A percentile compares a stretch with the other conserved stretches of the same genome.
Conservation (phyloP, 2,113 vertebrate genomes). For the Dasyornis broadbenti region DNA sequence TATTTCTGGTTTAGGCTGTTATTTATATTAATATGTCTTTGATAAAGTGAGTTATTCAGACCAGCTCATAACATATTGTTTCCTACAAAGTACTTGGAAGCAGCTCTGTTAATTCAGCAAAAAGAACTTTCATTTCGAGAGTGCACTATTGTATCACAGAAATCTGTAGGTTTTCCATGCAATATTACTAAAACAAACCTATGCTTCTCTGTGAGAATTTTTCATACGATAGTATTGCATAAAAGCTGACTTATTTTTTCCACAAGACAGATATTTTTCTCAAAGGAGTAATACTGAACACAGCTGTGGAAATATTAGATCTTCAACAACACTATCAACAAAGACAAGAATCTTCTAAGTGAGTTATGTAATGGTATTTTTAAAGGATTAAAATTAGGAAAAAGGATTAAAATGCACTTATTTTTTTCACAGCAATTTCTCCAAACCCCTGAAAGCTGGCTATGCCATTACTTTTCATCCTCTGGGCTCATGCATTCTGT, state of each 20-base stretch:
- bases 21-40: neutral
- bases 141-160: neutral
- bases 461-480: neutral
- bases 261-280: constrained; percentile 43
- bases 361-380: constrained; percentile 36
- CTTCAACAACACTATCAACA: constrained; percentile 32
- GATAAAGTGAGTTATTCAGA: neutral
- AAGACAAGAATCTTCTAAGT: constrained; percentile 15
- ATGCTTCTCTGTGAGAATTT: constrained; percentile 8
- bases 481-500: neutral
- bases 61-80: neutral
- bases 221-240: neutral
- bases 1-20: neutral
- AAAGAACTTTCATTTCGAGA: neutral
- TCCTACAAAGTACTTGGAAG: neutral
- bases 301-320: constrained; percentile 61
- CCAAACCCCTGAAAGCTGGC: neutral
- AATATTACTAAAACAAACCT: neutral
- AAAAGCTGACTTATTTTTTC: constrained; percentile 55
- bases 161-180: neutral
- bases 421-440: neutral
- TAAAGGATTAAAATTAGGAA: constrained; percentile 20
- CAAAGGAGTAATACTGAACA: constrained; percentile 56
- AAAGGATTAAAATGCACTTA: neutral
- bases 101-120: neutral